phyloP scores from a whole-genome alignment of 2,888 invertebrate species.

The Leptinotarsa haldemani region DNA sequence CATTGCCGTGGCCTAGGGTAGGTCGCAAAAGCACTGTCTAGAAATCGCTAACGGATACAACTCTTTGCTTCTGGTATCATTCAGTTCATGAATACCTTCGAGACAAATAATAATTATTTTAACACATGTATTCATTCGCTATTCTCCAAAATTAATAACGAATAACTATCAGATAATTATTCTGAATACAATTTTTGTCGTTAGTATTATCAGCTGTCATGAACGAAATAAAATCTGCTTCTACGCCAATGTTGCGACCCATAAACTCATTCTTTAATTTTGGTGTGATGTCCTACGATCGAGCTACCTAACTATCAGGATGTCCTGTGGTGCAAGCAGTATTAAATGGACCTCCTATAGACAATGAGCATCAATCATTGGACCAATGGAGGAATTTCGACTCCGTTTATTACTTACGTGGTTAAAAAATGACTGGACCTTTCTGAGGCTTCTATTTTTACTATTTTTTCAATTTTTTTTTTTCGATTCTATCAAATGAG shows the following conservation, averaged over 20 bases:
- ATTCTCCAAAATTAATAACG: no score
- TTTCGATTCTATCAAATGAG: no score
- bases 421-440: not conserved
- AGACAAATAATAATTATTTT: no score
- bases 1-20: no score
- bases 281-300: conserved; percentile 61
- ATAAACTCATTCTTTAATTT: conserved; percentile 29
- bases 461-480: no score
- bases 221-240: not conserved
- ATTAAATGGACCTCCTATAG: conserved; percentile 59
- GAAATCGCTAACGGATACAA: no score
- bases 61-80: no score
- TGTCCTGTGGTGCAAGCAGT: conserved; percentile 57
- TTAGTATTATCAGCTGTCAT: not conserved
- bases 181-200: no score
- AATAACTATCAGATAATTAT: no score
- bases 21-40: no score
- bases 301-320: conserved; percentile 62
- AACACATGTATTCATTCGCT: no score
- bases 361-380: conserved; percentile 54
- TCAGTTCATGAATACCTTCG: no score
- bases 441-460: not conserved
- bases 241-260: conserved; percentile 20
- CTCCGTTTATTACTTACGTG: not conserved
- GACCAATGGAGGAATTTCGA: not conserved